Evolutionary conservation across 2,888 invertebrate species (phyloP).

Genomic region (Calliphora vomitoria): DNA sequence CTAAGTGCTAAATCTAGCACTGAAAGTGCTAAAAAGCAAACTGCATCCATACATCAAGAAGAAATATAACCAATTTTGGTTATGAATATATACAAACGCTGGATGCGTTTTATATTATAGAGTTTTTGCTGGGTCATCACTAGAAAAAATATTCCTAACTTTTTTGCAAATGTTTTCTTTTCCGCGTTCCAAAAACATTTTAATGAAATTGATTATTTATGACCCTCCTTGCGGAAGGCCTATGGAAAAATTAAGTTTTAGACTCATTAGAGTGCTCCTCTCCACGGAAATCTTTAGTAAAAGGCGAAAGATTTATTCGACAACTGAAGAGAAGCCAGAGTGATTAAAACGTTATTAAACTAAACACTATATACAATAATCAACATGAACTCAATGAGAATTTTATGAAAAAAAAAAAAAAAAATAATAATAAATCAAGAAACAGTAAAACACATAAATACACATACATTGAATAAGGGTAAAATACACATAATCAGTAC

Average conservation of each 20-base stretch:
- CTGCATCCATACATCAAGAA: too few species aligned
- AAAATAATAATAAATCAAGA: neutral
- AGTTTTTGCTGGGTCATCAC: too few species aligned
- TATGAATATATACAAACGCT: too few species aligned
- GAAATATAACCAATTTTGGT: too few species aligned
- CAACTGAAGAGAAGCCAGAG: slow-evolving; percentile 14
- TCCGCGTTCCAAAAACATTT: too few species aligned
- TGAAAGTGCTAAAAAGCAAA: too few species aligned
- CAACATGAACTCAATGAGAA: slow-evolving; percentile 50
- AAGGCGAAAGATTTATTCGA: slow-evolving; percentile 23
- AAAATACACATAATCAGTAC: neutral
- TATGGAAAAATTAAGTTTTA: slow-evolving; percentile 53
- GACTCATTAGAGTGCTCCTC: slow-evolving; percentile 54
- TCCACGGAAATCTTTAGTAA: slow-evolving; percentile 24
- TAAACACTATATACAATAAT: neutral
- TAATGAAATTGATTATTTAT: neutral
- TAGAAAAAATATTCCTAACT: too few species aligned
- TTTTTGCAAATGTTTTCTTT: too few species aligned
- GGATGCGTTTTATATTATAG: too few species aligned
- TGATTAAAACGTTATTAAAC: neutral
- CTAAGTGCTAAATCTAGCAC: too few species aligned
- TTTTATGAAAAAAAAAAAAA: slow-evolving; percentile 4
- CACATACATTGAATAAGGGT: neutral
- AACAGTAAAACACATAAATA: neutral
- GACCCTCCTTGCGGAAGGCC: neutral